These are phyloP conservation scores for Channa maculata DNA, from an alignment of 2,113 vertebrate genomes.

Conservation along the genomic window DNA sequence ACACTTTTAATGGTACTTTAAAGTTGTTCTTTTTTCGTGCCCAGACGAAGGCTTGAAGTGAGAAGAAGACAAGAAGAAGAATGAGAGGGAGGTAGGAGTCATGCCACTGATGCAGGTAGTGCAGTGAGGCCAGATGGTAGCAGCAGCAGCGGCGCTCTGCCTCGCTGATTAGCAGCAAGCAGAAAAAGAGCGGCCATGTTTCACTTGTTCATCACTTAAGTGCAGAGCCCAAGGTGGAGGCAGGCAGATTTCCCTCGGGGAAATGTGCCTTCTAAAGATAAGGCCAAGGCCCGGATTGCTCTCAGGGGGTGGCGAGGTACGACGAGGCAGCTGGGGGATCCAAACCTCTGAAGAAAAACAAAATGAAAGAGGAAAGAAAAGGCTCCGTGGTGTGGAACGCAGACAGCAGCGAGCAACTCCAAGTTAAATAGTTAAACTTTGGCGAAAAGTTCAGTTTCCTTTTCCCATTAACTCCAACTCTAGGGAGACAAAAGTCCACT, in stretches of 20 bases:
- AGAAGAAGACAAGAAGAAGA: conserved; percentile 27
- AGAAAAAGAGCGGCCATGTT: conserved; percentile 76
- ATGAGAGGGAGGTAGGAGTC: conserved; percentile 3
- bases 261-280: conserved; percentile 77
- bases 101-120: conserved; percentile 57
- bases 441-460: conserved; percentile 54
- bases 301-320: conserved; percentile 71
- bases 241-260: conserved; percentile 74
- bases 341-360: conserved; percentile 75
- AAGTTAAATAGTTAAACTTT: conserved; percentile 55
- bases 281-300: conserved; percentile 65
- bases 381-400: conserved; percentile 74
- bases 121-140: conserved; percentile 59
- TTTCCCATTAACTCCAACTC: conserved; percentile 66
- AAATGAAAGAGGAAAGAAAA: conserved; percentile 69
- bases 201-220: conserved; percentile 78
- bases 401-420: conserved; percentile 49
- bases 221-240: conserved; percentile 75
- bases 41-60: conserved; percentile 29
- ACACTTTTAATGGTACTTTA: conserved; percentile 17
- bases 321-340: conserved; percentile 54
- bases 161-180: conserved; percentile 69
- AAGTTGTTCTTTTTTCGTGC: background rate
- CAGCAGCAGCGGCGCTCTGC: conserved; percentile 59
- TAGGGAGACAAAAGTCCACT: conserved; percentile 60